Evolutionary conservation across 1,140 invertebrate species (phyloP).

Genomic region (Caenorhabditis inopinata): DNA sequence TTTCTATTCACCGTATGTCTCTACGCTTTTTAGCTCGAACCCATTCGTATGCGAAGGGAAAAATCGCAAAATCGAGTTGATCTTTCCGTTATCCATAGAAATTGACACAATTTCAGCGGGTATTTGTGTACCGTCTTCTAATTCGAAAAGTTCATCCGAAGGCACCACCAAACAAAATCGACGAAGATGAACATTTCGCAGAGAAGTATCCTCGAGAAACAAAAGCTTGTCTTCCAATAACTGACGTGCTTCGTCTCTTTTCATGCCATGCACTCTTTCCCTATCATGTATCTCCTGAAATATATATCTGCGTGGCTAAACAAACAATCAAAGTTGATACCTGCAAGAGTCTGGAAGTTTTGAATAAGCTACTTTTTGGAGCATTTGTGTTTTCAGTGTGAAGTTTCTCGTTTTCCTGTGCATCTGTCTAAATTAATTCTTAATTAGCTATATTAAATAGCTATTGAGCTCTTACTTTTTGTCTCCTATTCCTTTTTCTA

Average conservation of each 20-base stretch:
- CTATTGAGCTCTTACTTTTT: not conserved
- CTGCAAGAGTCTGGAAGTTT: not conserved
- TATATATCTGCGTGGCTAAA: too few relatives aligned
- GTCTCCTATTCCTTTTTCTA: not conserved
- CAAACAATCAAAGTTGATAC: not conserved
- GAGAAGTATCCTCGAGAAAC: not conserved
- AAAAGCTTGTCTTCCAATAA: conserved; percentile 1
- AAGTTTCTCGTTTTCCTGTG: not conserved
- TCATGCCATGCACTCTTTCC: not conserved
- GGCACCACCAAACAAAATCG: not conserved
- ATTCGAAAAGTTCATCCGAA: not conserved
- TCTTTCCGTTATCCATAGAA: not conserved
- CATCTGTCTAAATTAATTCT: not conserved
- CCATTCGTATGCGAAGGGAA: not conserved
- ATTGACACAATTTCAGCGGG: not conserved
- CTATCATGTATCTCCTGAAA: conserved; percentile 4
- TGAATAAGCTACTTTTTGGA: not conserved
- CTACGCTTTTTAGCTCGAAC: not conserved
- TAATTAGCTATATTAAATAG: too few relatives aligned
- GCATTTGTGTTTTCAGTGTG: too few relatives aligned
- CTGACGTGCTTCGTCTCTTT: conserved; percentile 2
- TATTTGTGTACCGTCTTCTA: not conserved
- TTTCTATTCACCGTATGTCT: not conserved
- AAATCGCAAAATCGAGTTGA: not conserved
- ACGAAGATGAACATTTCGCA: not conserved